Evolutionary conservation across 2,888 invertebrate species (phyloP).

Genomic region (Sinelater perroti): DNA sequence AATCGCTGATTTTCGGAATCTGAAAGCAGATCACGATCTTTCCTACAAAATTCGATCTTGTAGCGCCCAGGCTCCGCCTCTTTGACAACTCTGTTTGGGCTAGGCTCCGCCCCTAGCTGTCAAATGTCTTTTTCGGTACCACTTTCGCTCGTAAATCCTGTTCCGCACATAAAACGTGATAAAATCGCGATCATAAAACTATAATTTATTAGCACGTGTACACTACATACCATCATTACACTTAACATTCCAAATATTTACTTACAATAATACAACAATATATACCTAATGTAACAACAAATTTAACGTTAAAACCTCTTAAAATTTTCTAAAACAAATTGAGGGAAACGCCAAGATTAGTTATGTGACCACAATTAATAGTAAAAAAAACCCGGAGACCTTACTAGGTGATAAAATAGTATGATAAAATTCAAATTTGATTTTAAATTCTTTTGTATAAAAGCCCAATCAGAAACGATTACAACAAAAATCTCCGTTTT

Average conservation of each 20-base stretch:
- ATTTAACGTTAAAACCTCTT: conserved; percentile 3
- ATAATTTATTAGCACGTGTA: conserved; percentile 31
- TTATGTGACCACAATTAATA: background rate
- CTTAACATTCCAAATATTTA: conserved; percentile 35
- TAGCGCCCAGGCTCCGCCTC: no score
- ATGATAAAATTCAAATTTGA: background rate
- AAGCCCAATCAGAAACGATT: no score
- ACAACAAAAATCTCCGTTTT: no score
- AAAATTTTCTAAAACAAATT: conserved; percentile 1
- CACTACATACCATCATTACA: conserved; percentile 30
- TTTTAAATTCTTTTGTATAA: no score
- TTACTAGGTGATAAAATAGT: background rate
- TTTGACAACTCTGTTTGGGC: no score
- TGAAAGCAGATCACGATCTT: no score
- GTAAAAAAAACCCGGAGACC: background rate
- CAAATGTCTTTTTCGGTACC: no score
- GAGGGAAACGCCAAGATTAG: background rate
- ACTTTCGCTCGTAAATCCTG: no score
- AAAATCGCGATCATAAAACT: conserved; percentile 29
- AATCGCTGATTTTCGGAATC: no score
- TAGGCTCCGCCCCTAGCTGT: no score
- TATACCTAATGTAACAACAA: conserved; percentile 10
- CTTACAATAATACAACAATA: conserved; percentile 12
- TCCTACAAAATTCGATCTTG: no score
- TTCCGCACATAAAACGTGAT: no score